Base-by-base conservation (phyloP, 2,113 vertebrate genomes). In the Donacobius atricapilla region DNA sequence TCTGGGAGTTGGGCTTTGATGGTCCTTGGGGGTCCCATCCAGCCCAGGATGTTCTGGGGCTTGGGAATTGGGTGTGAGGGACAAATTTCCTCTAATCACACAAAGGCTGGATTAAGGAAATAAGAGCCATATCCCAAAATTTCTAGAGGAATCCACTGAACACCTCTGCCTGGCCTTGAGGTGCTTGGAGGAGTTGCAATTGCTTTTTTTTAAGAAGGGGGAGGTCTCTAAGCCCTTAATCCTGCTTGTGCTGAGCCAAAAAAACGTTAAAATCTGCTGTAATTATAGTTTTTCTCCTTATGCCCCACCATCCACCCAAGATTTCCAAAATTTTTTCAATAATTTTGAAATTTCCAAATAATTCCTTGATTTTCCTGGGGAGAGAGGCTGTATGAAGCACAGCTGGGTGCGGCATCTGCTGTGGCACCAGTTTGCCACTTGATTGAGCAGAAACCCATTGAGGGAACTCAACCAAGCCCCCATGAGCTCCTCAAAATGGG, bases 231-330 rank as follows among this genome's bases (percentile, higher is more conserved):
- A 72, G 19, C 21, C 40, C 2, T 5, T 17, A 7, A 1, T 22
- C 21, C 58, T 61, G 16, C 25, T 22, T 10, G 4, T 6, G 8
- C 13, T 6, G 7, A 15, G 20, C 1, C 10, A 28, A 25, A 13
- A n/a, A 42, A 35, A 7, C 1, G 15, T 42, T 48, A 25, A 33
- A 35, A 15, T 35, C 35, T 31, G 17, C n/a, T 61, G 4, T 13
- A 25, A 12, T 14, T 3, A 0, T 17, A 0, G 3, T 35, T 51
- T 22, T 56, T 44, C 2, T 64, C 39, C 53, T 33, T 12, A 4
- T 7, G 8, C 1, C 0, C 31, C 21, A 17, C 6, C 6, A 35
- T 5, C 15, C 8, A 6, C 0, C 0, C 1, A 31, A 35, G 8
- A 15, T 33, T 78, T 39, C 61, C 24, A 48, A 69, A 24, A 6